Evolutionary conservation across 2,797 vertebrate genomes (phyloP).

Genomic region (Melanotaenia parkinsoni): DNA sequence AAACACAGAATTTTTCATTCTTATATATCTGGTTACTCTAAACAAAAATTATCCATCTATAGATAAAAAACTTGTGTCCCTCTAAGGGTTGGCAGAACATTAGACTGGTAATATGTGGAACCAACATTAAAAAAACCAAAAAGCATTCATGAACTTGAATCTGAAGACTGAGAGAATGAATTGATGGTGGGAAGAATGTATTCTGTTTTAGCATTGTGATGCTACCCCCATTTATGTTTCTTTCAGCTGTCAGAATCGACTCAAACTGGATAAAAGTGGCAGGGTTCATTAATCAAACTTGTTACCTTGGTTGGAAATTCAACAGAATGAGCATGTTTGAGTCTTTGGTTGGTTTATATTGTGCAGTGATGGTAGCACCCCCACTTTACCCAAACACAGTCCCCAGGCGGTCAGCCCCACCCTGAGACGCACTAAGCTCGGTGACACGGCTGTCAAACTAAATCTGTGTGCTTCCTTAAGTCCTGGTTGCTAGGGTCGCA

Average conservation of each 20-base stretch:
- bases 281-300: conserved; percentile 70
- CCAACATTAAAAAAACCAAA: neutral
- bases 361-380: conserved; percentile 45
- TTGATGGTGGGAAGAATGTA: conserved; percentile 3
- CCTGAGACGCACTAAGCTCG: conserved; percentile 85
- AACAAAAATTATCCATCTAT: neutral
- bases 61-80: neutral
- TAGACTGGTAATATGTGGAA: neutral
- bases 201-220: conserved; percentile 1
- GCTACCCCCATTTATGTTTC: conserved; percentile 21
- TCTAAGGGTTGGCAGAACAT: neutral
- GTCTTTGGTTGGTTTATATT: conserved; percentile 51
- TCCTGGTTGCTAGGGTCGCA: conserved; percentile 86
- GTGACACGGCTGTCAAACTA: conserved; percentile 86
- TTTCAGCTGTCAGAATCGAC: conserved; percentile 59
- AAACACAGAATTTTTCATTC: conserved; percentile 48
- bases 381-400: conserved; percentile 58
- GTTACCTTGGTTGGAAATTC: conserved; percentile 68
- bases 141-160: conserved; percentile 31
- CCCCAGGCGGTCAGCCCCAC: conserved; percentile 68
- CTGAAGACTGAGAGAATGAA: conserved; percentile 13
- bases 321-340: conserved; percentile 45
- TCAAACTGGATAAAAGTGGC: conserved; percentile 43
- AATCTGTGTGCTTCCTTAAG: conserved; percentile 82
- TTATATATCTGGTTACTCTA: neutral